Evolutionary conservation across 2,797 vertebrate genomes (phyloP).

Genomic region (Chiroxiphia lanceolata): DNA sequence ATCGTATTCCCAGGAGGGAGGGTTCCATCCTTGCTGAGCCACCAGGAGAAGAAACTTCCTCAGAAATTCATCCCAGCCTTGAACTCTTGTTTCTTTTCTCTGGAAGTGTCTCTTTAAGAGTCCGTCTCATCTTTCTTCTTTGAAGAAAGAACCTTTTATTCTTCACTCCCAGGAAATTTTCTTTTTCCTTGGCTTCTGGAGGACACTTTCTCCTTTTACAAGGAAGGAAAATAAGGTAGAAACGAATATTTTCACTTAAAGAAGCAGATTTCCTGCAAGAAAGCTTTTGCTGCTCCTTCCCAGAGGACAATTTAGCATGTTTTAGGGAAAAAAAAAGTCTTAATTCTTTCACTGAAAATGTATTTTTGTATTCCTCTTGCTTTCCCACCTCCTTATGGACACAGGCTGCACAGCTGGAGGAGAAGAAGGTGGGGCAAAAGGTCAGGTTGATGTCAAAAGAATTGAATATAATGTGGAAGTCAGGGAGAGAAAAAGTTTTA

Average conservation of each 20-base stretch:
- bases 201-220: background rate
- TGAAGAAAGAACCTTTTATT: background rate
- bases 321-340: background rate
- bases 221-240: background rate
- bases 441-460: background rate
- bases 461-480: constrained; percentile 29
- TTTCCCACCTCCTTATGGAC: background rate
- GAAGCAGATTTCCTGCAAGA: background rate
- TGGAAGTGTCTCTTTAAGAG: background rate
- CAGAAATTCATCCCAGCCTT: background rate
- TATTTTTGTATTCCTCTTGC: background rate
- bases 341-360: background rate
- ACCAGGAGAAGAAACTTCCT: background rate
- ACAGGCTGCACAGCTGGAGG: background rate
- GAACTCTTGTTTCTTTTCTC: background rate
- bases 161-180: background rate
- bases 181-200: background rate
- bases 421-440: background rate
- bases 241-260: background rate
- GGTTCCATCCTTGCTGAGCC: background rate
- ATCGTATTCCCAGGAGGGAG: background rate
- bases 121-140: background rate
- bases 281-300: background rate
- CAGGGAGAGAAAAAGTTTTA: background rate
- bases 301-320: background rate